phyloP scores from a whole-genome alignment of 2,888 invertebrate species.

The Drosophila longiperda region DNA sequence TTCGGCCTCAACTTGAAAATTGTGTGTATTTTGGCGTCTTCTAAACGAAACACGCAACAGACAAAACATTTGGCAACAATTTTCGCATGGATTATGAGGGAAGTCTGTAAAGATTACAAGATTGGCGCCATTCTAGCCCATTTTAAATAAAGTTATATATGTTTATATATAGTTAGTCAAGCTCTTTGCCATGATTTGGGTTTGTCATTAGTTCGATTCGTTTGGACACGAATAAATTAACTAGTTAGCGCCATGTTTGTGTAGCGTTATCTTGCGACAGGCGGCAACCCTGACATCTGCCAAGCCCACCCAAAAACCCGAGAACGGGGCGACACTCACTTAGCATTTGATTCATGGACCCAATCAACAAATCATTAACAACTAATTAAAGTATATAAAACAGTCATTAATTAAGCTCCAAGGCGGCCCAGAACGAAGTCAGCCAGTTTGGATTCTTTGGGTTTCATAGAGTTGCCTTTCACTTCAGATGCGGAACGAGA shows the following conservation, averaged over 20 bases:
- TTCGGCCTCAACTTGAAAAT: slow-evolving; percentile 61
- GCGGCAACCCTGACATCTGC: slow-evolving; percentile 76
- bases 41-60: neutral
- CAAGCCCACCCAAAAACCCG: slow-evolving; percentile 66
- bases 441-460: slow-evolving; percentile 27
- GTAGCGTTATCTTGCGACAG: slow-evolving; percentile 37
- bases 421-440: slow-evolving; percentile 29
- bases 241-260: slow-evolving; percentile 66
- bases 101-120: neutral
- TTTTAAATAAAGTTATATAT: neutral
- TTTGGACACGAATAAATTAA: slow-evolving; percentile 58
- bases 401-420: slow-evolving; percentile 71
- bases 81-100: neutral
- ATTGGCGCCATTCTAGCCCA: neutral
- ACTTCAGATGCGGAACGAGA: slow-evolving; percentile 35
- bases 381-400: slow-evolving; percentile 80
- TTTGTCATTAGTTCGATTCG: slow-evolving; percentile 57
- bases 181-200: slow-evolving; percentile 15
- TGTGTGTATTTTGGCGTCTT: slow-evolving; percentile 27
- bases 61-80: neutral
- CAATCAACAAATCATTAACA: slow-evolving; percentile 79
- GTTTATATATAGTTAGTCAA: neutral
- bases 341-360: slow-evolving; percentile 69
- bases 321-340: slow-evolving; percentile 42
- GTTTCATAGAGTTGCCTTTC: slow-evolving; percentile 62